Evolutionary conservation across 2,113 vertebrate genomes (phyloP), one percentile per base, ranked within the genome.

Genomic region (Sakesphorus luctuosus): DNA sequence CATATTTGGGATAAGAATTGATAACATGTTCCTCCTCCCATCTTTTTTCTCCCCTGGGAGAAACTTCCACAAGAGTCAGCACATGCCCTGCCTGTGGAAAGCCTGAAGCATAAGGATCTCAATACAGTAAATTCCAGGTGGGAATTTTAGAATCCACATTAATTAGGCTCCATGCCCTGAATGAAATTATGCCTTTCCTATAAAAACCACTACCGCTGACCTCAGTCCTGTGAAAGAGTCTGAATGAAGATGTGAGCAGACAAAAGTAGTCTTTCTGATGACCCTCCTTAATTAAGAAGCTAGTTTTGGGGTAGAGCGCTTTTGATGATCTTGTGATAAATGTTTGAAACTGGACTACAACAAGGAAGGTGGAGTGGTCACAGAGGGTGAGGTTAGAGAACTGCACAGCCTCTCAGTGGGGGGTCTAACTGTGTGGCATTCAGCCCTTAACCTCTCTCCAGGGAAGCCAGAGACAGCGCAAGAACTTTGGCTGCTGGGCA

Each of bases 371-470:
- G 9, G 2, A 31, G 21, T 16, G 46, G 24, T n/a, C 35, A 47
- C 23, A 49, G 52, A 77, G 18, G 5, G 12, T 43, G 59, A 73
- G 49, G 38, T 65, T 21, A 47, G 55, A 81, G 46, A 46, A n/a
- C 11, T 53, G 36, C 12, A 23, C 9, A 28, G 35, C 50, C 26
- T 65, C 11, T 31, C 38, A 0, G 0, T 11, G 8, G 12, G 12
- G 21, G 52, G 33, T 38, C 40, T 47, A 62, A 18, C 43, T 31
- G 20, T 8, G 16, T 67, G 28, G 9, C 3, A 4, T 61, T 76
- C 63, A 84, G 46, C 13, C 38, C 15, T 66, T 81, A 28, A 20
- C 3, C 9, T 44, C 0, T 62, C 55, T 55, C 55, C 46, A 46
- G 36, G 5, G 21, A 43, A 58, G 21, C 2, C 58, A 92, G 72